Conservation (phyloP, 2,888 invertebrate species). For the Myathropa florea region DNA sequence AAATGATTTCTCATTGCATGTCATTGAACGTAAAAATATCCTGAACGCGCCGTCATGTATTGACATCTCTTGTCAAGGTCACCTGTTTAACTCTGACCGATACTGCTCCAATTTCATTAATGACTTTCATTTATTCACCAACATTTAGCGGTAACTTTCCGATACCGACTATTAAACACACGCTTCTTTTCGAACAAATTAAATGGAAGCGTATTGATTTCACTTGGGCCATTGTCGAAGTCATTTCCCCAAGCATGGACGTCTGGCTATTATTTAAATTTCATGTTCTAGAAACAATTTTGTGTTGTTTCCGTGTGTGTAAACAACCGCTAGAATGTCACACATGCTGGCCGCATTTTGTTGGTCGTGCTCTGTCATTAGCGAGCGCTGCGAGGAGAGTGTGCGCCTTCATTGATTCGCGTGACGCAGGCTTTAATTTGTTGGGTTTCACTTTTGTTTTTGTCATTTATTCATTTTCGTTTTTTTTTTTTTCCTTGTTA, state of each 20-base stretch:
- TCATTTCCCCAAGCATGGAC: background rate
- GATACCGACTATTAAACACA: background rate
- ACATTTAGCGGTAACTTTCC: background rate
- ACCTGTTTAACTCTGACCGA: background rate
- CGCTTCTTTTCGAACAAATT: background rate
- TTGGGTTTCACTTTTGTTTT: slow-evolving; percentile 4
- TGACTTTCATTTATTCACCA: background rate
- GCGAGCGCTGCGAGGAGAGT: background rate
- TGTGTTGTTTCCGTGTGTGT: background rate
- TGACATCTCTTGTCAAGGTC: background rate
- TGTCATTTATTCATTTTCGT: background rate
- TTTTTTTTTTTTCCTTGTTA: background rate
- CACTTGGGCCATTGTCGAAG: background rate
- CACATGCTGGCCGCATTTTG: background rate
- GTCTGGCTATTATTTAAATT: background rate
- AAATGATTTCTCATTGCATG: background rate
- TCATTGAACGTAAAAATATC: background rate
- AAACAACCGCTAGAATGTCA: background rate
- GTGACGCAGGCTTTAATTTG: slow-evolving; percentile 28
- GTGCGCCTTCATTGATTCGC: slow-evolving; percentile 13
- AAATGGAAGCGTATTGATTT: background rate
- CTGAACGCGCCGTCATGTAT: background rate
- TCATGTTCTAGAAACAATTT: background rate
- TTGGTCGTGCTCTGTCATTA: background rate
- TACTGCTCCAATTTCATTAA: background rate